Conservation (phyloP, 2,888 invertebrate species). For the Drosophila monieri region DNA sequence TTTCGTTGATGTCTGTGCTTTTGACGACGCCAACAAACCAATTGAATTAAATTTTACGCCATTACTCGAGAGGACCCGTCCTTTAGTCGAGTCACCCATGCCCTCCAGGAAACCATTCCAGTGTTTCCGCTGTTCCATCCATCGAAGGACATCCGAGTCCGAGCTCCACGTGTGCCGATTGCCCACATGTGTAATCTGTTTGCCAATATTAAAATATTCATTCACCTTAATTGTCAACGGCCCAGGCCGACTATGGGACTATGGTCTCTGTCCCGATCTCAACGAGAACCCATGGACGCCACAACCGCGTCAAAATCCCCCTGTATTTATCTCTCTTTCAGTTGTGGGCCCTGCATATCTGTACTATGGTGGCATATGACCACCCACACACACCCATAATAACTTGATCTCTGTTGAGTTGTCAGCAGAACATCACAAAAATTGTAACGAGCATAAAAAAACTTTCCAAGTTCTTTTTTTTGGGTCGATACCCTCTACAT, state of each 20-base stretch:
- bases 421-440: constrained; percentile 79
- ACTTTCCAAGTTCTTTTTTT: constrained; percentile 21
- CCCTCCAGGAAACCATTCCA: background rate
- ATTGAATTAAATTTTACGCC: constrained; percentile 77
- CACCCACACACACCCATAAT: constrained; percentile 56
- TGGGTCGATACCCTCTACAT: constrained; percentile 1
- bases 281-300: constrained; percentile 46
- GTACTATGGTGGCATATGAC: constrained; percentile 11
- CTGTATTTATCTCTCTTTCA: constrained; percentile 27
- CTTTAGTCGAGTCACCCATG: constrained; percentile 6
- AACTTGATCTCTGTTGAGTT: constrained; percentile 79
- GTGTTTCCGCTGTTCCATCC: constrained; percentile 21
- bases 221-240: constrained; percentile 79
- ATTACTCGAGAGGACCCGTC: constrained; percentile 58
- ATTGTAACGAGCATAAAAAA: constrained; percentile 72
- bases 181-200: constrained; percentile 78
- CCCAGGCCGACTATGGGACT: constrained; percentile 20
- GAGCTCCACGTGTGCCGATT: constrained; percentile 51
- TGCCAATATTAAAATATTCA: constrained; percentile 79
- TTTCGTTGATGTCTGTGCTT: constrained; percentile 29
- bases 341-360: constrained; percentile 9
- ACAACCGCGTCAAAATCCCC: constrained; percentile 65
- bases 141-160: constrained; percentile 39
- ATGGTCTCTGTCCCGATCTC: constrained; percentile 27
- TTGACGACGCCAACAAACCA: constrained; percentile 71